A percentile compares a stretch with the other conserved stretches of the same genome.
Evolutionary conservation across 2,113 vertebrate genomes (phyloP).

Genomic region (Tragelaphus imberbis): DNA sequence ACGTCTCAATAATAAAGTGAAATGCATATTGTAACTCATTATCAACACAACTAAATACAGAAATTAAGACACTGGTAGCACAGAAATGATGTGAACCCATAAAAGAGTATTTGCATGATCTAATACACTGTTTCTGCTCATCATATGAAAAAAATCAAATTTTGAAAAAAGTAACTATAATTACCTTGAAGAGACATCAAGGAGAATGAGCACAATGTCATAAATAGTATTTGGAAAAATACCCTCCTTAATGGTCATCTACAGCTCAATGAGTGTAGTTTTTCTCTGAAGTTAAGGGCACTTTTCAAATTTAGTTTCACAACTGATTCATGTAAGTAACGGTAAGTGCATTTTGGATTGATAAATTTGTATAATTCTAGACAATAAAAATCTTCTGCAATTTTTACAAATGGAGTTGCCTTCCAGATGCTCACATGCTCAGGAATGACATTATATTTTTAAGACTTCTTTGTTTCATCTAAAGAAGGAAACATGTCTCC

Average conservation of each 20-base stretch:
- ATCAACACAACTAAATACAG: slow-evolving; percentile 65
- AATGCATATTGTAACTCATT: slow-evolving; percentile 67
- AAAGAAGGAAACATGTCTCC: not conserved
- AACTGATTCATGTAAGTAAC: slow-evolving; percentile 38
- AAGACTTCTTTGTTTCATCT: not conserved
- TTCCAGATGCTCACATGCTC: slow-evolving; percentile 30
- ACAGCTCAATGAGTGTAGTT: not conserved
- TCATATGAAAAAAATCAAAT: not conserved
- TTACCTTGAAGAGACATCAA: slow-evolving; percentile 6
- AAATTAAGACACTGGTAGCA: slow-evolving; percentile 62
- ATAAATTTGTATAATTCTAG: slow-evolving; percentile 37
- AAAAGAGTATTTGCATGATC: slow-evolving; percentile 38
- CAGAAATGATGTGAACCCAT: slow-evolving; percentile 48
- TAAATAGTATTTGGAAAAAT: not conserved
- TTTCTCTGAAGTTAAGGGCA: not conserved
- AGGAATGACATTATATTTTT: slow-evolving; percentile 4
- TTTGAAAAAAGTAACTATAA: not conserved
- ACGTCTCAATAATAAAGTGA: slow-evolving; percentile 29
- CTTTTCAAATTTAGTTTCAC: slow-evolving; percentile 25
- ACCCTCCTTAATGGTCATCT: not conserved
- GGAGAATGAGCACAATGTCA: not conserved
- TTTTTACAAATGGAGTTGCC: slow-evolving; percentile 7
- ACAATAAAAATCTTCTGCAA: slow-evolving; percentile 2
- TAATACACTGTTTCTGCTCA: not conserved
- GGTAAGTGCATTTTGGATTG: slow-evolving; percentile 36